Conservation (phyloP, 2,113 vertebrate species). For the Indri indri region DNA sequence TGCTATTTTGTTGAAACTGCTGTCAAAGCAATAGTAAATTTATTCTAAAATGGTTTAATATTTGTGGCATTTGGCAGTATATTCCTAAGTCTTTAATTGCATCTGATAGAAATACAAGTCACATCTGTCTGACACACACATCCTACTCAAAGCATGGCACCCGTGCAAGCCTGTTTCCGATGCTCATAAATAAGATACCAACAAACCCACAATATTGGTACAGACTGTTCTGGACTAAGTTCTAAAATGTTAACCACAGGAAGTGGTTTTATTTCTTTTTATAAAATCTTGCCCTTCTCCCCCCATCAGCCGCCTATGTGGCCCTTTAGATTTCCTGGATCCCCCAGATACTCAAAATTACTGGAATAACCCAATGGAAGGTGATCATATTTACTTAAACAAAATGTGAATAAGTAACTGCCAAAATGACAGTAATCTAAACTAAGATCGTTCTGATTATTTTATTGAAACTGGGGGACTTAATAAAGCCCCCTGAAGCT, state of each 20-base stretch:
- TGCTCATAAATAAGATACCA: conserved; percentile 80
- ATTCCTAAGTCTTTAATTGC: conserved; percentile 78
- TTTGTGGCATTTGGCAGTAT: conserved; percentile 82
- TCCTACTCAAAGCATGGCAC: conserved; percentile 68
- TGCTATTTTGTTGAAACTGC: conserved; percentile 78
- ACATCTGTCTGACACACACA: conserved; percentile 83
- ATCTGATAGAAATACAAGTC: conserved; percentile 78
- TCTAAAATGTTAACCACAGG: conserved; percentile 81
- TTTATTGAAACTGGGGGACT: background rate
- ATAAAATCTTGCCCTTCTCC: conserved; percentile 3
- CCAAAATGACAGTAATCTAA: conserved; percentile 36
- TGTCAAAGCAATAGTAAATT: conserved; percentile 76
- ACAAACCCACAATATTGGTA: conserved; percentile 67
- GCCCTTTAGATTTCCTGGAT: conserved; percentile 58
- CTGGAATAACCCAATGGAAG: conserved; percentile 55
- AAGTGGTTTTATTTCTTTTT: conserved; percentile 73
- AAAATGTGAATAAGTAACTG: conserved; percentile 41
- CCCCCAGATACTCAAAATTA: conserved; percentile 61
- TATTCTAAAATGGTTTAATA: conserved; percentile 77
- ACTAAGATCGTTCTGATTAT: conserved; percentile 1
- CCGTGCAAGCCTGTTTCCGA: conserved; percentile 75
- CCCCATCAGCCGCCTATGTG: conserved; percentile 48
- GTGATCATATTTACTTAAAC: conserved; percentile 39
- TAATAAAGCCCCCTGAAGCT: background rate
- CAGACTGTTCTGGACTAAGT: conserved; percentile 73